These are phyloP conservation scores for Aldabrachelys gigantea DNA, from an alignment of 2,113 vertebrate species.

Conservation along the genomic window DNA sequence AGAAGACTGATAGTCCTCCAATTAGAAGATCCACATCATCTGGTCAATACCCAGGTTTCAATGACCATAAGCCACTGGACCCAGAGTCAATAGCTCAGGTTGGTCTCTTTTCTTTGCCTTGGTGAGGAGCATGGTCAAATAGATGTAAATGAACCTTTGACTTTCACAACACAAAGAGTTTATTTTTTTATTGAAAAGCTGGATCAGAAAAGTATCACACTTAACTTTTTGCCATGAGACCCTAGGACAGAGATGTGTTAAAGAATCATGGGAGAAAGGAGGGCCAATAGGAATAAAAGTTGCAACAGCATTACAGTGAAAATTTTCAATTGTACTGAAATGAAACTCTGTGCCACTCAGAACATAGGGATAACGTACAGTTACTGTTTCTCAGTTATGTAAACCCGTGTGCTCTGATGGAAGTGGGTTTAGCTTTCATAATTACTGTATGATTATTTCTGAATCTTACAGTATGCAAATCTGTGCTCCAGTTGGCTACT, in stretches of 20 bases:
- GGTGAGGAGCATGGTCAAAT: background rate
- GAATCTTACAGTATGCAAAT: background rate
- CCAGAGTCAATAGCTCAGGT: conserved; percentile 99
- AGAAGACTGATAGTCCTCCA: conserved; percentile 95
- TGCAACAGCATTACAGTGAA: conserved; percentile 32
- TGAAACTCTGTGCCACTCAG: conserved; percentile 4
- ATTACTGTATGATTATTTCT: conserved; percentile 9
- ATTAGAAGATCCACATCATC: conserved; percentile 97
- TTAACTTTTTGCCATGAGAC: background rate
- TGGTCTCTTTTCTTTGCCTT: conserved; percentile 54
- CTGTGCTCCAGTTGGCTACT: background rate
- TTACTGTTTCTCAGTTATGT: background rate
- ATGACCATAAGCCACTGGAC: conserved; percentile 93
- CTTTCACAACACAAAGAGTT: accelerated
- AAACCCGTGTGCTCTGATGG: background rate
- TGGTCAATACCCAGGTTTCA: conserved; percentile 92
- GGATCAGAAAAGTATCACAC: background rate
- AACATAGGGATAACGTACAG: background rate
- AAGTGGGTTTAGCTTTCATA: background rate
- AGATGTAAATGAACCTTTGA: background rate
- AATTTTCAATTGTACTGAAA: background rate
- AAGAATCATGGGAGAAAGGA: background rate
- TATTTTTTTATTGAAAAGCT: background rate
- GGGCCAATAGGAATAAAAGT: background rate
- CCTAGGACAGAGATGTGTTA: background rate